Base-by-base conservation (phyloP, 1,140 invertebrate species). In the Eupeodes corollae region DNA sequence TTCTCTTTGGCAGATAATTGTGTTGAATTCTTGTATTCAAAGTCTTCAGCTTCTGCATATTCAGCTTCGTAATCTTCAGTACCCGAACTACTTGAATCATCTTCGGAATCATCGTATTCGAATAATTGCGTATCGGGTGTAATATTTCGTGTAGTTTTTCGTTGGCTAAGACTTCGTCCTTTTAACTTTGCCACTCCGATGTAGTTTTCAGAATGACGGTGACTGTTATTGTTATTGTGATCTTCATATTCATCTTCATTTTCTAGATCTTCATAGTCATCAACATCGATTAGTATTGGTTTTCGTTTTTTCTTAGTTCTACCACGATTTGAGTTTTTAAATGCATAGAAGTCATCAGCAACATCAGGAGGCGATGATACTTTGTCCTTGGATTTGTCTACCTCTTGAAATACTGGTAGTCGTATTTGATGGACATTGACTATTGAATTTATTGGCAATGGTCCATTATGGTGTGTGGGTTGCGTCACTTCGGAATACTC, bases 211-310 rank as follows among this genome's bases (percentile, higher is more conserved):
- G 34, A n/a, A 11, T 35, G 42, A 45, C 59, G 50, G 5, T 48
- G 6, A 16, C 54, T 62, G 12, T 61, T 58, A 31, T 57, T 58
- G 15, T 61, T 58, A 32, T 61, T 54, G 14, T 61, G 54, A 2
- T 44, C 43, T 14, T 44, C 19, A 6, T 38, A n/a, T 16, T 38
- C 35, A 1, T 19, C 40, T 14, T 46, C 34, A 10, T 21, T 46
- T 11, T 49, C 50, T 8, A 55, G 39, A 11, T 42, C 48, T 9
- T 47, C 44, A 35, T 38, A 38, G 3, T 48, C 46, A 32, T 14
- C 41, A 37, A 16, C 31, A 40, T 30, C 40, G n/a, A 21, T 44
- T 41, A 32, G 31, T 5, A 47, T 47, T 34, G 42, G 33, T 39
- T 46, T 38, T 35, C 31, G 34, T 42, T 42, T 42, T 21, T 42